Evolutionary conservation across 2,797 vertebrate species (phyloP), one percentile per base, ranked within the genome.

Genomic region (Pangasius sanitwongsei): DNA sequence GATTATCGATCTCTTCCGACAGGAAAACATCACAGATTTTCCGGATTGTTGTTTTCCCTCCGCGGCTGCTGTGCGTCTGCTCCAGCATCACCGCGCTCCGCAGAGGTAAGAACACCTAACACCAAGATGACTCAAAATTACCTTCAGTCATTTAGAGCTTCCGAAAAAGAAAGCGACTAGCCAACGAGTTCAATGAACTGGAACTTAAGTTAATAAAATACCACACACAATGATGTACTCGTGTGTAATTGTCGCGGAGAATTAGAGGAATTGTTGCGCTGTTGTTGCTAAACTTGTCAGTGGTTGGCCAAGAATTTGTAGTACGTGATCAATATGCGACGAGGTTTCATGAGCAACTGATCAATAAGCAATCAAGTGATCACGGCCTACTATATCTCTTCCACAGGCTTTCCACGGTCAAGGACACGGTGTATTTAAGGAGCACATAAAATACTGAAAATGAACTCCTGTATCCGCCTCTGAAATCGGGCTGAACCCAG

Each of bases 301-400:
- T 41, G 57, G 61, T 82, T 90, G 75, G 63, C 23, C 3, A n/a
- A 41, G 63, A 69, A 87, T 72, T 77, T 23, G 75, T 61, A 84
- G 77, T 82, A 55, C 69, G 50, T 85, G 74, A 86, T 85, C 75
- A 91, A 88, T 80, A 86, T 55, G 87, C 82, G 74, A 85, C 55
- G 74, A 81, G 82, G 31, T 90, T 87, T 83, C 67, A 65, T 83
- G 50, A 89, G 84, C 87, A 87, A 81, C 82, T 90, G 3, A 89
- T 82, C 85, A 89, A 87, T 83, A 92, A 89, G 69, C 83, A 92
- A 92, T 88, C 74, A 67, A 87, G 88, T 91, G 83, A 90, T 88
- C 85, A 57, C 86, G 77, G 28, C 89, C 74, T 83, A 84, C 65
- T 72, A 82, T 89, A 55, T 89, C 81, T 92, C 81, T 88, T 89